Evolutionary conservation across 2,113 vertebrate genomes (phyloP).

Genomic region (Eudyptes chrysolophus): DNA sequence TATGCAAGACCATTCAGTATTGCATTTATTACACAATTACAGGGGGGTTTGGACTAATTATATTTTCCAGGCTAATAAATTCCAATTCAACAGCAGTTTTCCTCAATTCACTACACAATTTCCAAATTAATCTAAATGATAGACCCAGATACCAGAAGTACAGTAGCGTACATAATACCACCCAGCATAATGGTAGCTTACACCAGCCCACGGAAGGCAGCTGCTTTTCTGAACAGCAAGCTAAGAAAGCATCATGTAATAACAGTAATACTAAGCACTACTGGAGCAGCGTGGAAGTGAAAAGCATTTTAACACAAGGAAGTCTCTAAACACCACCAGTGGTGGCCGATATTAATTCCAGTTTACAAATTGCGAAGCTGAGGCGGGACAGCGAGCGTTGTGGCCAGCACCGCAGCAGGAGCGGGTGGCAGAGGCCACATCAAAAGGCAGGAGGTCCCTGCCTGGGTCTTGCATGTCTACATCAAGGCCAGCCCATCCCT

Average conservation of each 20-base stretch:
- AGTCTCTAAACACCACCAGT: not conserved
- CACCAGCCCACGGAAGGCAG: not conserved
- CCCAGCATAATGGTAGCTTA: conserved; percentile 8
- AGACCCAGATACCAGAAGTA: not conserved
- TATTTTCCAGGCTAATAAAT: not conserved
- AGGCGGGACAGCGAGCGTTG: rapidly evolving
- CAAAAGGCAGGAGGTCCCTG: not conserved
- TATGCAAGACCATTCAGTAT: not conserved
- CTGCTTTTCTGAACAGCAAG: conserved; percentile 9
- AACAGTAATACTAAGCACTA: conserved; percentile 21
- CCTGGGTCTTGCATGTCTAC: not conserved
- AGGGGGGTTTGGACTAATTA: not conserved
- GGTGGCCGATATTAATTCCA: not conserved
- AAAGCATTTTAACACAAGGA: not conserved
- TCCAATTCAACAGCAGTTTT: not conserved
- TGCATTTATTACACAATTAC: not conserved
- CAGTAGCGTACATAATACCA: not conserved
- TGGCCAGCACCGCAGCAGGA: rapidly evolving
- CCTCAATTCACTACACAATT: conserved; percentile 39
- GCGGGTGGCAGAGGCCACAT: rapidly evolving
- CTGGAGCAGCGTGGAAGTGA: not conserved
- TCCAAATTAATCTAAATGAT: conserved; percentile 52
- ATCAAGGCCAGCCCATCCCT: not conserved
- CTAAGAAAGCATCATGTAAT: not conserved
- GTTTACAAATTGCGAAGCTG: not conserved